Evolutionary conservation across 2,797 vertebrate genomes (phyloP).

Genomic region (Heterohyrax brucei): DNA sequence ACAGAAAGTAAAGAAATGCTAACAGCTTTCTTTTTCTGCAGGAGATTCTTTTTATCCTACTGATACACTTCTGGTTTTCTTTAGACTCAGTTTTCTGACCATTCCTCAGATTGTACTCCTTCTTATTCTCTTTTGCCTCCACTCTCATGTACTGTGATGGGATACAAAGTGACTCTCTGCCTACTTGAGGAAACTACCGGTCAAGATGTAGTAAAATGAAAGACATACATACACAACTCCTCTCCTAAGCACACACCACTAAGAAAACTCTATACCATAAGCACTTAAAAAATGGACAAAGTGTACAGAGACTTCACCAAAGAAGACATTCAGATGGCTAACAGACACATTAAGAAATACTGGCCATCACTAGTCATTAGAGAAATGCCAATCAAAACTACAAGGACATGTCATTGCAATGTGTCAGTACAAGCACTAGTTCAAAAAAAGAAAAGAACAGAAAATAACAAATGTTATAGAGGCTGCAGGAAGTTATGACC

Average conservation of each 20-base stretch:
- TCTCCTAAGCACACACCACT: neutral
- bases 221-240: too few species aligned
- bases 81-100: neutral
- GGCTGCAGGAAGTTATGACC: too few species aligned
- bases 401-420: too few species aligned
- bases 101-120: neutral
- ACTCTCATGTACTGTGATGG: neutral
- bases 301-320: too few species aligned
- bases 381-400: too few species aligned
- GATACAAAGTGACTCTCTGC: neutral
- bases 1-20: conserved; percentile 49
- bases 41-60: neutral
- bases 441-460: too few species aligned
- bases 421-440: too few species aligned
- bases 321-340: too few species aligned
- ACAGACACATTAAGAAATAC: too few species aligned
- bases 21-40: neutral
- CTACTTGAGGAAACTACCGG: neutral
- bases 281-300: neutral
- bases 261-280: neutral
- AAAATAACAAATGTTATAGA: too few species aligned
- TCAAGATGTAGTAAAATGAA: neutral
- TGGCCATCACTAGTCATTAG: too few species aligned
- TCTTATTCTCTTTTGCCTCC: too few species aligned
- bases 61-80: neutral